Evolutionary conservation across 2,888 invertebrate genomes (phyloP).

Genomic region (Neoaliturus tenellus): DNA sequence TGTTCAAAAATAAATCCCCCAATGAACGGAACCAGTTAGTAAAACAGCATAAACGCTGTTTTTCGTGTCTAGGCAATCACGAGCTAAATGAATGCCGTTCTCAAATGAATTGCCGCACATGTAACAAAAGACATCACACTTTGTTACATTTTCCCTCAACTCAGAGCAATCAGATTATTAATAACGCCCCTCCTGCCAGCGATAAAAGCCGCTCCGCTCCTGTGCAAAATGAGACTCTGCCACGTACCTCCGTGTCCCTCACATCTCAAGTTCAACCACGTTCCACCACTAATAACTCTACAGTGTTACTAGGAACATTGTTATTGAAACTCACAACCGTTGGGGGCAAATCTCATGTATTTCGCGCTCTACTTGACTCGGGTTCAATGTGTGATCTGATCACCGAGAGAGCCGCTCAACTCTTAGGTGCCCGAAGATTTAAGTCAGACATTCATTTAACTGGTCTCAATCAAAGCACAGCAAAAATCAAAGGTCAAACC

Average conservation of each 20-base stretch:
- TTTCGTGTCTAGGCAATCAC: slow-evolving; percentile 6
- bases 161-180: background rate
- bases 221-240: background rate
- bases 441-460: background rate
- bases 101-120: background rate
- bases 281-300: background rate
- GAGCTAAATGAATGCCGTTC: background rate
- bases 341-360: background rate
- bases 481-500: background rate
- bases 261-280: background rate
- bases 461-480: background rate
- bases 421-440: background rate
- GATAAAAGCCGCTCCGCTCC: background rate
- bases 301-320: background rate
- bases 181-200: background rate
- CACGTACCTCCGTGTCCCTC: background rate
- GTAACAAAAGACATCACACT: slow-evolving; percentile 6
- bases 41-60: background rate
- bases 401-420: background rate
- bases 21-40: background rate
- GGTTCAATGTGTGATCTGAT: background rate
- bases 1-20: background rate
- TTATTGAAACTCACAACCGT: background rate
- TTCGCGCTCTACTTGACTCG: background rate
- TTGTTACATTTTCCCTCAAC: slow-evolving; percentile 10